A percentile compares a stretch with the other conserved stretches of the same genome.
phyloP scores from a whole-genome alignment of 1,140 invertebrate species.

The Sminthurides bifidus region DNA sequence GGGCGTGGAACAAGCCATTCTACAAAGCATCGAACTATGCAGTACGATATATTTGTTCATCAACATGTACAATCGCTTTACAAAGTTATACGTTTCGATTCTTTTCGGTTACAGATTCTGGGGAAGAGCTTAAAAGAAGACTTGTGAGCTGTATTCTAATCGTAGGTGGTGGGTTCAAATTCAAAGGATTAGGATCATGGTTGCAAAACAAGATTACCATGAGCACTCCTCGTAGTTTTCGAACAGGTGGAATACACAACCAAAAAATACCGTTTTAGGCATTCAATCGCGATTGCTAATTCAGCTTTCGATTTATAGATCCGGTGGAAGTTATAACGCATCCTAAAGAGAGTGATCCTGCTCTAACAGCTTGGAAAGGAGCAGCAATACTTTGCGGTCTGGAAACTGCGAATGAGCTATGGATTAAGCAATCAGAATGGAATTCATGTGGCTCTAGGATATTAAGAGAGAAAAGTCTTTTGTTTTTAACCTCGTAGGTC shows the following conservation, averaged over 20 bases:
- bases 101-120: constrained; percentile 38
- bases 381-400: constrained; percentile 82
- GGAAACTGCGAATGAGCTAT: constrained; percentile 84
- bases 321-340: constrained; percentile 69
- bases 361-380: constrained; percentile 84
- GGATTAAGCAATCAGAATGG: constrained; percentile 81
- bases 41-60: constrained; percentile 39
- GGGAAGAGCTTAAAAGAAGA: constrained; percentile 79
- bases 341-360: constrained; percentile 79
- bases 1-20: constrained; percentile 75
- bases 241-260: constrained; percentile 44
- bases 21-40: constrained; percentile 84
- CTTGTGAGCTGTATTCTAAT: constrained; percentile 89
- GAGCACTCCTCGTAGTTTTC: constrained; percentile 65
- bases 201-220: constrained; percentile 72
- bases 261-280: background rate
- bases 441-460: constrained; percentile 68
- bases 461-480: constrained; percentile 59
- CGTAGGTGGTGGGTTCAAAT: constrained; percentile 80
- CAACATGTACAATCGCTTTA: constrained; percentile 1
- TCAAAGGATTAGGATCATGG: constrained; percentile 74
- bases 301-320: constrained; percentile 44
- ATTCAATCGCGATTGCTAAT: background rate
- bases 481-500: too few relatives aligned
- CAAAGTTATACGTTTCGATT: background rate